phyloP scores from a whole-genome alignment of 2,113 vertebrate species.

The Todiramphus chloris region DNA sequence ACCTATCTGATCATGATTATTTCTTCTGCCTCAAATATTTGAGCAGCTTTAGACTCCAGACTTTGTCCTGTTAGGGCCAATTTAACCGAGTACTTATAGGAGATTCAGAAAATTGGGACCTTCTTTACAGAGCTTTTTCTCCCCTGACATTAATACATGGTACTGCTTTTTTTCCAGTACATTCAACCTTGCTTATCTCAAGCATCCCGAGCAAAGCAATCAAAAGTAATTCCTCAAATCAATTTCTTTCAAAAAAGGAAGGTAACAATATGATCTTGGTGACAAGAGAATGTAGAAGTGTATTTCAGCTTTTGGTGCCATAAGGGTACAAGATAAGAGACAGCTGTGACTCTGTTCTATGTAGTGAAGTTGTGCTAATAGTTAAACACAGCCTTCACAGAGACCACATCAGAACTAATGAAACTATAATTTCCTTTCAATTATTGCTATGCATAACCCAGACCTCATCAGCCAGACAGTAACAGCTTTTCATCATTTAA shows the following conservation, averaged over 20 bases:
- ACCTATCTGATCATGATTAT: background rate
- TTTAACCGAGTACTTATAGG: background rate
- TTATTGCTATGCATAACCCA: background rate
- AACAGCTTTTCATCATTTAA: slow-evolving; percentile 15
- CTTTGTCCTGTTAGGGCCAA: background rate
- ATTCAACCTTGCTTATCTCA: background rate
- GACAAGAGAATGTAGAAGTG: background rate
- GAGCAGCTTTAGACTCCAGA: background rate
- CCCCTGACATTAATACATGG: background rate
- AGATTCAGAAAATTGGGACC: background rate
- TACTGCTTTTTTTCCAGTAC: background rate
- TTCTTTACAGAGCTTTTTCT: background rate
- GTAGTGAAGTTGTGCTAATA: background rate
- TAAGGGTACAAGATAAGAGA: background rate
- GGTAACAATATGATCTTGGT: background rate
- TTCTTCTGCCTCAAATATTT: background rate
- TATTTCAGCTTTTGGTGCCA: background rate
- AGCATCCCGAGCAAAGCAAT: background rate
- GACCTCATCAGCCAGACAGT: background rate
- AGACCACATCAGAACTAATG: background rate
- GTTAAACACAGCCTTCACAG: slow-evolving; percentile 7
- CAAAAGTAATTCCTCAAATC: background rate
- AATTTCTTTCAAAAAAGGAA: background rate
- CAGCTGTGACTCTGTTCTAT: background rate
- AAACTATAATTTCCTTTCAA: slow-evolving; percentile 48